Conservation (phyloP, 2,797 vertebrate genomes). For the Ctenopoma kingsleyae region DNA sequence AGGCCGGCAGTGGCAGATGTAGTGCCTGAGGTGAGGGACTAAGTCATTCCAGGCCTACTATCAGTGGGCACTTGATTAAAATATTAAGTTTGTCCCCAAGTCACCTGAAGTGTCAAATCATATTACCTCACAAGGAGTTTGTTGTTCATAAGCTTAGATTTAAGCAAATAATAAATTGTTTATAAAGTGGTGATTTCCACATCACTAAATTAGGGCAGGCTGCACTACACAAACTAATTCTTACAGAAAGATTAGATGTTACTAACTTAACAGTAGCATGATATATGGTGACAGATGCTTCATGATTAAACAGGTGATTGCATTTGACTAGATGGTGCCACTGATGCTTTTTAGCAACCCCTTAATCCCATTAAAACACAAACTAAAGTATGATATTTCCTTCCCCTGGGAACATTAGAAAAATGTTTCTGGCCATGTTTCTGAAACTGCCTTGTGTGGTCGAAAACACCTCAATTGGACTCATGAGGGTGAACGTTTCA, state of each 20-base stretch:
- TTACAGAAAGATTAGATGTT: background rate
- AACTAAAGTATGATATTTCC: background rate
- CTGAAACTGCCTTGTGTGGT: background rate
- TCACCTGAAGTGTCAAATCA: slow-evolving; percentile 8
- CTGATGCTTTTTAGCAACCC: background rate
- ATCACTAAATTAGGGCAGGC: no score
- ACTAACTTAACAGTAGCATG: no score
- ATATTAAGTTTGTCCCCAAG: slow-evolving; percentile 14
- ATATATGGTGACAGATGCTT: background rate
- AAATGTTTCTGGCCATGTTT: background rate
- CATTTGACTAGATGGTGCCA: background rate
- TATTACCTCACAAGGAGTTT: background rate
- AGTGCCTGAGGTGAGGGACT: slow-evolving; percentile 24
- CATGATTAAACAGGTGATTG: background rate
- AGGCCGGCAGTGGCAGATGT: slow-evolving; percentile 23
- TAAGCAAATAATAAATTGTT: background rate
- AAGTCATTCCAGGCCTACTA: slow-evolving; percentile 5
- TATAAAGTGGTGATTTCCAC: background rate
- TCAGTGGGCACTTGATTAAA: slow-evolving; percentile 25
- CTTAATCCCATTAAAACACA: background rate
- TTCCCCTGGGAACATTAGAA: background rate
- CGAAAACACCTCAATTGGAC: background rate
- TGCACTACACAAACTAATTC: background rate
- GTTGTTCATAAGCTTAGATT: background rate
- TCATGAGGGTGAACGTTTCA: no score